phyloP scores from a whole-genome alignment of 2,888 invertebrate genomes.

The Antheraea assamensis region DNA sequence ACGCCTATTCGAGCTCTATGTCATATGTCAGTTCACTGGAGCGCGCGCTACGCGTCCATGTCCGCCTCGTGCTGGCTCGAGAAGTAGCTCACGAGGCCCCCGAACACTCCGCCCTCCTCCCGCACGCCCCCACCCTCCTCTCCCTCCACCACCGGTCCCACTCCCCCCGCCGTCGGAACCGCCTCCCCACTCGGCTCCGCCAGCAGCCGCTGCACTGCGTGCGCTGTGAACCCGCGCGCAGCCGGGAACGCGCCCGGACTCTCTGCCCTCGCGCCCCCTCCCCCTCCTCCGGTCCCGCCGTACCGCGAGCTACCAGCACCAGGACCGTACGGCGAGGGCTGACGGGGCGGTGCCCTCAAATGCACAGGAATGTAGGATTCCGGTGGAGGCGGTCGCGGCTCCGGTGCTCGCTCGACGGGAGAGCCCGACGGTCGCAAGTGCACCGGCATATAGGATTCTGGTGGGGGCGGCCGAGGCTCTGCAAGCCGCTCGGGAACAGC shows the following conservation, averaged over 20 bases:
- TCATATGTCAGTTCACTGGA: not conserved
- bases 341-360: constrained; percentile 23
- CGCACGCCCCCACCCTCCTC: constrained; percentile 54
- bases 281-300: no score
- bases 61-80: constrained; percentile 95
- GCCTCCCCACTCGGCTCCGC: constrained; percentile 29
- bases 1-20: constrained; percentile 70
- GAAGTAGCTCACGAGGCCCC: constrained; percentile 95
- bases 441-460: not conserved
- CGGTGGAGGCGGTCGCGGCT: constrained; percentile 21
- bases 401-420: constrained; percentile 21
- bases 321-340: constrained; percentile 19
- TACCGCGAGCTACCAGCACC: not conserved
- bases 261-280: not conserved
- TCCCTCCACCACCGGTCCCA: constrained; percentile 10
- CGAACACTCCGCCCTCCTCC: constrained; percentile 88
- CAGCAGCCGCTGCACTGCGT: constrained; percentile 23
- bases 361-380: constrained; percentile 12
- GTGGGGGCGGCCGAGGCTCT: constrained; percentile 36
- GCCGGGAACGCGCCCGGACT: constrained; percentile 16
- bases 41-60: constrained; percentile 83
- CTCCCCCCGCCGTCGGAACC: constrained; percentile 21
- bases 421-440: constrained; percentile 28
- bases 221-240: constrained; percentile 20
- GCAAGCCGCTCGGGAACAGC: constrained; percentile 53